A percentile compares a stretch with the other conserved stretches of the same genome.
Conservation (phyloP, 1,140 invertebrate genomes). For the Drosophila nikananu region DNA sequence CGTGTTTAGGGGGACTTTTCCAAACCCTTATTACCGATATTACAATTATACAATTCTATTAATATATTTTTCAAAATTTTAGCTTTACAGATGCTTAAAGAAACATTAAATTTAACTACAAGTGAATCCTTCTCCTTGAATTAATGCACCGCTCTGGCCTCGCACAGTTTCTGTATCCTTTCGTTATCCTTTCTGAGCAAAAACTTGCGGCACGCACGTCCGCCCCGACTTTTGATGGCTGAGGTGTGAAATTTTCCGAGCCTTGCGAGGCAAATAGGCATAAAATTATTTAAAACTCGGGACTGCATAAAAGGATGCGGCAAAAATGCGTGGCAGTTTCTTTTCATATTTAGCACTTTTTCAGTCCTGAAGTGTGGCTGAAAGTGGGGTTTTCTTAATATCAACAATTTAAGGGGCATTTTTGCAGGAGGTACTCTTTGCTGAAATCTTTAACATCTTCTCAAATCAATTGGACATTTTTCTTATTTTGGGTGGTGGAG, state of each 20-base stretch:
- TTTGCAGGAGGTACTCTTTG: neutral
- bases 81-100: neutral
- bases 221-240: constrained; percentile 56
- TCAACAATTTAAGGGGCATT: neutral
- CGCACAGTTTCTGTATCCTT: constrained; percentile 18
- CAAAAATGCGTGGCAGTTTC: constrained; percentile 17
- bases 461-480: too few relatives aligned
- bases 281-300: constrained; percentile 68
- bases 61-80: neutral
- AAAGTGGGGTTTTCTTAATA: neutral
- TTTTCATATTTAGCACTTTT: neutral
- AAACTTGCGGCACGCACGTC: constrained; percentile 47
- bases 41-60: neutral
- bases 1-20: neutral
- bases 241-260: constrained; percentile 72
- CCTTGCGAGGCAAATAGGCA: constrained; percentile 55
- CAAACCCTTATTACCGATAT: too few relatives aligned
- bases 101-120: neutral
- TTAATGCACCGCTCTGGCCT: neutral
- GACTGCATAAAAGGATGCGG: constrained; percentile 13
- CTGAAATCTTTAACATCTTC: too few relatives aligned
- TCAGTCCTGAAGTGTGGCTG: neutral
- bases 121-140: neutral
- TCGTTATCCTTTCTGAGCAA: constrained; percentile 23
- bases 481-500: neutral